Evolutionary conservation across 2,113 vertebrate species (phyloP).

Genomic region (Falco punctatus): DNA sequence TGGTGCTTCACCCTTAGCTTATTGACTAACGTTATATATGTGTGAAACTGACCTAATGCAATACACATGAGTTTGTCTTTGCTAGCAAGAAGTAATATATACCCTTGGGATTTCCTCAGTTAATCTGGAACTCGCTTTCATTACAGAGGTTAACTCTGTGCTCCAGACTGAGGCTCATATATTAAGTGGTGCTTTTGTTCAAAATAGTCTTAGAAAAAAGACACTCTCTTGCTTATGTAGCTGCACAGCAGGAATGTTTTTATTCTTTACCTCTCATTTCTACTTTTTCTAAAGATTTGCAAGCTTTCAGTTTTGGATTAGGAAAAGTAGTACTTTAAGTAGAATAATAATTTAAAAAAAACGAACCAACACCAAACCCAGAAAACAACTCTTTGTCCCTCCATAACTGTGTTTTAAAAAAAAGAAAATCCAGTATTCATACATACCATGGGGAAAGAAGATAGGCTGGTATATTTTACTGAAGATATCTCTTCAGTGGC

Average conservation of each 20-base stretch:
- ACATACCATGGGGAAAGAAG: not conserved
- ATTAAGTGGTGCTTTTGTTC: not conserved
- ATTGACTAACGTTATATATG: accelerated
- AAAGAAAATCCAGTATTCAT: not conserved
- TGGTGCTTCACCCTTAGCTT: not conserved
- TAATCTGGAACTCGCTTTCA: not conserved
- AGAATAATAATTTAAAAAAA: not conserved
- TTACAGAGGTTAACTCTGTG: not conserved
- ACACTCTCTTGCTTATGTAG: not conserved
- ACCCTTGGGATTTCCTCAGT: not conserved
- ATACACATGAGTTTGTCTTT: not conserved
- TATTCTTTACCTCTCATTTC: not conserved
- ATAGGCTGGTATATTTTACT: not conserved
- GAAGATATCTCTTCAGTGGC: not conserved
- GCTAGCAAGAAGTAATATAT: not conserved
- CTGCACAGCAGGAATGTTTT: not conserved
- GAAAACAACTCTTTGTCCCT: not conserved
- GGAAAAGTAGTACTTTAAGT: not conserved
- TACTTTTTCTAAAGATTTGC: not conserved
- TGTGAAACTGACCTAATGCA: not conserved
- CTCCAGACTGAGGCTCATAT: not conserved
- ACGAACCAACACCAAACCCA: not conserved
- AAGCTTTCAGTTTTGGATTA: not conserved
- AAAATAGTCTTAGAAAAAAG: not conserved
- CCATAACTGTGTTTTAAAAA: not conserved